Percentiles rank a stretch among this genome's conserved stretches.
Conservation (phyloP, 2,113 vertebrate species). For the Coryphaenoides rupestris region DNA sequence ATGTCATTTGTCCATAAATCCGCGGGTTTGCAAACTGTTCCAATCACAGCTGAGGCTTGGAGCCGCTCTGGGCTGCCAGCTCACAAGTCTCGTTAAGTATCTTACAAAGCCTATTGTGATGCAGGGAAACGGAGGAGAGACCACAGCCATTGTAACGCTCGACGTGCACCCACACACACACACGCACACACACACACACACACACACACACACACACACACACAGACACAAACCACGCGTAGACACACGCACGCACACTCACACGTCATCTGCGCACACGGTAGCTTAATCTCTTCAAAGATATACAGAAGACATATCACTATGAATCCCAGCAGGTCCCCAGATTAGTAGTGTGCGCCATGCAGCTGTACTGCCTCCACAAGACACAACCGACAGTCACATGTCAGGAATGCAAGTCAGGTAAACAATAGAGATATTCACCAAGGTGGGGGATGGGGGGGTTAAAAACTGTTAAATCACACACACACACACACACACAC, state of each 20-base stretch:
- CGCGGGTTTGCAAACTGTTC: constrained; percentile 49
- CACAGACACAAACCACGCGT: constrained; percentile 15
- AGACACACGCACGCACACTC: not conserved
- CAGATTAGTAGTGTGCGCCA: constrained; percentile 58
- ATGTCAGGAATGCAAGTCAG: too few species aligned
- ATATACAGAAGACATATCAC: constrained; percentile 71
- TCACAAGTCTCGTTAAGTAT: constrained; percentile 68
- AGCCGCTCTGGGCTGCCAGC: constrained; percentile 42
- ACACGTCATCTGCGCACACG: constrained; percentile 34
- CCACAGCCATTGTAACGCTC: constrained; percentile 14
- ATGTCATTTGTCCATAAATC: constrained; percentile 62
- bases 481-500: constrained; percentile 7
- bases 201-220: constrained; percentile 21
- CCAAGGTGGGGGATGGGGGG: too few species aligned
- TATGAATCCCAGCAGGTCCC: constrained; percentile 63
- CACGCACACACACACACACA: too few species aligned
- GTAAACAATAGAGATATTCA: too few species aligned
- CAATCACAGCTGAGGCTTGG: constrained; percentile 48
- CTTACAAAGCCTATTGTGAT: constrained; percentile 74
- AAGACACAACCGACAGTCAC: constrained; percentile 33
- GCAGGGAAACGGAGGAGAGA: constrained; percentile 64
- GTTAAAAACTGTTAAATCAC: too few species aligned
- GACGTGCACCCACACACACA: too few species aligned
- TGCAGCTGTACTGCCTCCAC: constrained; percentile 68
- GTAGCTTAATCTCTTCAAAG: constrained; percentile 68